Percentiles rank a stretch among this genome's conserved stretches.
These are phyloP conservation scores for Pachliopta kotzebuea DNA, from an alignment of 2,888 invertebrate species.

Conservation along the genomic window DNA sequence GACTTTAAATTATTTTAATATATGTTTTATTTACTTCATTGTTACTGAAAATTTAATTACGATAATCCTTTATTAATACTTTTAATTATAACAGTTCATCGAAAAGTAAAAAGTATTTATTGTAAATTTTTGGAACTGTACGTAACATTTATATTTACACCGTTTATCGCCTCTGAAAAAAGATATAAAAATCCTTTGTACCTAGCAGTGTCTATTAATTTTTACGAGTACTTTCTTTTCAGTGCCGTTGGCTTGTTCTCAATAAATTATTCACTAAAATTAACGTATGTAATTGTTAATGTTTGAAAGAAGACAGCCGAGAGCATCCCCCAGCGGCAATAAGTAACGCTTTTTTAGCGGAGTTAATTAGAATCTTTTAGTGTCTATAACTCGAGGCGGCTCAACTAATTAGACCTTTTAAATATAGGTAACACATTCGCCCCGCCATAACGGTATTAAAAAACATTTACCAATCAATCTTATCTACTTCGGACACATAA, in stretches of 20 bases:
- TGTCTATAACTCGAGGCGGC: constrained; percentile 48
- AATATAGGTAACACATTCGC: constrained; percentile 45
- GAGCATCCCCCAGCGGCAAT: constrained; percentile 35
- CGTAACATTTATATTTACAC: too few species aligned
- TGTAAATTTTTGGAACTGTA: too few species aligned
- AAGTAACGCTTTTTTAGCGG: constrained; percentile 36
- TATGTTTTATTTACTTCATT: too few species aligned
- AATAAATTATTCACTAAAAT: constrained; percentile 25
- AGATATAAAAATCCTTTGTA: too few species aligned
- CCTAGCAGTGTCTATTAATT: too few species aligned
- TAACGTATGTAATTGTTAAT: constrained; percentile 33
- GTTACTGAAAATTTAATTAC: too few species aligned
- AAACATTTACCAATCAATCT: constrained; percentile 48
- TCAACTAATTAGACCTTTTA: constrained; percentile 48
- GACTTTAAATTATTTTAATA: too few species aligned
- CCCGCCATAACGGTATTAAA: constrained; percentile 62
- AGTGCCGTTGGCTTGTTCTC: background rate
- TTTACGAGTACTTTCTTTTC: too few species aligned
- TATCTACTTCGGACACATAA: constrained; percentile 29
- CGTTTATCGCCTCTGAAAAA: too few species aligned
- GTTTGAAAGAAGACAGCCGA: constrained; percentile 33
- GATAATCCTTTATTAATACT: too few species aligned
- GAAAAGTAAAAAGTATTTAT: too few species aligned
- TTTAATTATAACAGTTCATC: background rate
- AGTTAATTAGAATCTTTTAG: constrained; percentile 49